A percentile compares a stretch with the other conserved stretches of the same genome.
phyloP scores from a whole-genome alignment of 2,797 vertebrate genomes.

The Liparis tanakae region DNA sequence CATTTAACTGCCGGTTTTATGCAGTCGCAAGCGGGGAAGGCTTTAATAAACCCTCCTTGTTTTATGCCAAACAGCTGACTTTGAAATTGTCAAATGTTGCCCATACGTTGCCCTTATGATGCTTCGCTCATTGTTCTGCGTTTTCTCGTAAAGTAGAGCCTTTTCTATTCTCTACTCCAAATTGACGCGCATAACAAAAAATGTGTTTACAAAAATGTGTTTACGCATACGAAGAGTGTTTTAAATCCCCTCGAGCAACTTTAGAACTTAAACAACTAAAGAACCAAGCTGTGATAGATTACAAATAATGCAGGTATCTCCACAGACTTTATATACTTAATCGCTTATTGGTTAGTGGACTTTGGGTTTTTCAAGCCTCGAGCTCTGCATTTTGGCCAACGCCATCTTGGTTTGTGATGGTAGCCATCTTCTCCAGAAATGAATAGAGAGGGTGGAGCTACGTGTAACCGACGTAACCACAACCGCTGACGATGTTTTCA shows the following conservation, averaged over 20 bases:
- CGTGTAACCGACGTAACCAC: background rate
- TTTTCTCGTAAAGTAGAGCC: conserved; percentile 10
- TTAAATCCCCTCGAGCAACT: background rate
- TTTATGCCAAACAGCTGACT: background rate
- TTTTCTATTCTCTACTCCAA: background rate
- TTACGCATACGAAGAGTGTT: background rate
- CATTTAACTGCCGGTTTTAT: background rate
- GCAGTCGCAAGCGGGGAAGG: background rate
- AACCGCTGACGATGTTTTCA: background rate
- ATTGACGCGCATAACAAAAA: background rate
- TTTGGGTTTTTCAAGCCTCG: background rate
- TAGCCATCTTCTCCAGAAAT: background rate
- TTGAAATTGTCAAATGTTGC: background rate
- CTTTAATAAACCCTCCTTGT: background rate
- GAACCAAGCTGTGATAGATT: background rate
- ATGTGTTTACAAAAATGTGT: background rate
- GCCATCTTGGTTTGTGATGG: background rate
- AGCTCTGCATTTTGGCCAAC: background rate
- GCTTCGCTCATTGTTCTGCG: background rate
- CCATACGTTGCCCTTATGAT: background rate
- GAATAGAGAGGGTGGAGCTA: background rate
- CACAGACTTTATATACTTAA: background rate
- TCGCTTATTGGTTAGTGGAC: background rate
- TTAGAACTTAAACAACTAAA: background rate
- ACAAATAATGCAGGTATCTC: background rate